Evolutionary conservation across 2,888 invertebrate species (phyloP), one percentile per base, ranked within the genome.

Genomic region (Macaria notata): DNA sequence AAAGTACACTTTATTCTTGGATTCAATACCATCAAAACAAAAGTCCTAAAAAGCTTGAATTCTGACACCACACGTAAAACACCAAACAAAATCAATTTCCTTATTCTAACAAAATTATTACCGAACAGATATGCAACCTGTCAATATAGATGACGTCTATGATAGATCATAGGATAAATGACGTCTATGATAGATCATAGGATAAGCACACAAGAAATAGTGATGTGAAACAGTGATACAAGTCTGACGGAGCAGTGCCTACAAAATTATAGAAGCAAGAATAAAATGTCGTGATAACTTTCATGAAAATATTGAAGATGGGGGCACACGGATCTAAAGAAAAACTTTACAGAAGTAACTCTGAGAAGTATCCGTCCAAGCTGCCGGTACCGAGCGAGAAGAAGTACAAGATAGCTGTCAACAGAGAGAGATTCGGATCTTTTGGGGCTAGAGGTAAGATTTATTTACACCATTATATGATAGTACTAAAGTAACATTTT

Each of bases 271-370:
- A 71, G 64, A 65, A 68, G 67, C 69, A 62, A 63, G 69, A 65
- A 69, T 71, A 78, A 62, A 70, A 84, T 85, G 86, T 71, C 72
- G 68, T 79, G 70, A 81, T 3, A 3, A 74, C 71, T 41, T 84
- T 80, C 62, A 84, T 84, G 85, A 86, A 79, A 79, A 76, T 78
- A 68, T 70, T 76, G 76, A 93, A 88, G 81, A 95, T 95, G 95
- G 95, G 95, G 72, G 95, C 95, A 68, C 94, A 95, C 88, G 94
- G 95, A 75, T 95, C 95, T 60, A 95, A 95, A 91, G 95, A 95
- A 85, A 95, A 95, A 86, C 90, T 95, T 65, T 92, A 93, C 73
- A 92, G 94, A 75, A 93, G 94, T 67, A 92, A 92, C 72, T 94
- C 95, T 44, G 94, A 94, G 81, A 92, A 91, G 66, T 89, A 88